These are phyloP conservation scores for Samia ricini DNA, from an alignment of 1,140 invertebrate species.

Conservation along the genomic window DNA sequence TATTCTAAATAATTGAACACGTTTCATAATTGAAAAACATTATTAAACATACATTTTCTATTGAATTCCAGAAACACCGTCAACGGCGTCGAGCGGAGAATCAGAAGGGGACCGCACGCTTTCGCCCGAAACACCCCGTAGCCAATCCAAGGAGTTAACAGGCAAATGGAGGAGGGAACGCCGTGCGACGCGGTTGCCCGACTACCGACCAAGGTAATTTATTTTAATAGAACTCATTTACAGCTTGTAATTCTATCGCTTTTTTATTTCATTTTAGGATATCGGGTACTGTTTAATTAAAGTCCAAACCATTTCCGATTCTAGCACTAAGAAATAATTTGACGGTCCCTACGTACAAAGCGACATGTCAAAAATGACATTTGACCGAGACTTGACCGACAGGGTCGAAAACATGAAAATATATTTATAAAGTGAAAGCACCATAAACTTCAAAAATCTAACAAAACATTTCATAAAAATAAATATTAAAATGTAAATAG, in stretches of 20 bases:
- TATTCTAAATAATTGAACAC: no score
- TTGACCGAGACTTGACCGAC: no score
- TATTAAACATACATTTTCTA: not conserved
- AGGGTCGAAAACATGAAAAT: no score
- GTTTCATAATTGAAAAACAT: not conserved
- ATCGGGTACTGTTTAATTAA: no score
- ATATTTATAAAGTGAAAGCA: no score
- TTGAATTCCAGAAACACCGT: conserved; percentile 65
- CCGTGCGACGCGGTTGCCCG: conserved; percentile 65
- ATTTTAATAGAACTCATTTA: not conserved
- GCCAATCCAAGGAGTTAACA: conserved; percentile 79
- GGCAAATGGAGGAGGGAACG: conserved; percentile 83
- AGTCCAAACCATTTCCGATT: no score
- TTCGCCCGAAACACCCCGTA: conserved; percentile 55
- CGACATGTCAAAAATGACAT: no score
- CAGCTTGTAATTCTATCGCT: not conserved
- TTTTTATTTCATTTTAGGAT: not conserved
- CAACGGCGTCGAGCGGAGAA: conserved; percentile 69
- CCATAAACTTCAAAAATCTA: no score
- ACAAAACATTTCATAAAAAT: no score
- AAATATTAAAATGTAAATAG: no score
- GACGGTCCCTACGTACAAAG: no score
- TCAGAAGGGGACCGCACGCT: conserved; percentile 66
- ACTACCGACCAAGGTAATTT: conserved; percentile 68
- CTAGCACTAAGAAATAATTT: no score